Evolutionary conservation across 2,113 vertebrate species (phyloP), one percentile per base, ranked within the genome.

Genomic region (Rallus limicola): DNA sequence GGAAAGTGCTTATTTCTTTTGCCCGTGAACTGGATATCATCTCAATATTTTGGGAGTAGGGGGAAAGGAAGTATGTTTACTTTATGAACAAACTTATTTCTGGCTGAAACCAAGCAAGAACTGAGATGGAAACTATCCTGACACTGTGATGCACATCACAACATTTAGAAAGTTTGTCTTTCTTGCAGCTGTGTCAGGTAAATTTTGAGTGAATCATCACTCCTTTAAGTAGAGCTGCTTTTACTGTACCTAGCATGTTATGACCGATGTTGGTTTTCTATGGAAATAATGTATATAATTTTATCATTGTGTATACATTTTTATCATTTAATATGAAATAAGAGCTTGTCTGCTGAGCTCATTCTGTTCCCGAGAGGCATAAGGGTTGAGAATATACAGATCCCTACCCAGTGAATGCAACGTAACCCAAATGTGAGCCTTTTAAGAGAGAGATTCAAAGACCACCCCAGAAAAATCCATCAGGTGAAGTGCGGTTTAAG

Each of bases 1-100:
- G 48, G 15, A 52, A 94, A 80, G 83, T 62, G 38, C 34, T 88
- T 58, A 38, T 70, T 92, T 82, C 52, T 96, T 89, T 86, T 92
- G 42, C 58, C 34, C 19, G 5, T 53, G 34, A 88, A 28, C 16
- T 79, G 63, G 34, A 21, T 93, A 83, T 52, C 64, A 12, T 64
- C 42, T 85, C 79, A 79, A 52, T 77, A 28, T 79, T 94, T 82
- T 25, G 8, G 25, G n/a, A 60, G 25, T 46, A 56, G 44, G 70
- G 38, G 44, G 18, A 12, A 85, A 92, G 17, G 16, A 13, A 44
- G 7, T 26, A 50, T 65, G 17, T 78, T 88, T 92, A 64, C 18
- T 90, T 86, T 65, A 87, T 42, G 48, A 63, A 88, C n/a, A 67
- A 70, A 26, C 1, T 28, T 63, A 24, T 21, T 20, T 62, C 38